A percentile compares a stretch with the other conserved stretches of the same genome.
These are phyloP conservation scores for Eutrigla gurnardus DNA, from an alignment of 2,797 vertebrate species.

Conservation along the genomic window DNA sequence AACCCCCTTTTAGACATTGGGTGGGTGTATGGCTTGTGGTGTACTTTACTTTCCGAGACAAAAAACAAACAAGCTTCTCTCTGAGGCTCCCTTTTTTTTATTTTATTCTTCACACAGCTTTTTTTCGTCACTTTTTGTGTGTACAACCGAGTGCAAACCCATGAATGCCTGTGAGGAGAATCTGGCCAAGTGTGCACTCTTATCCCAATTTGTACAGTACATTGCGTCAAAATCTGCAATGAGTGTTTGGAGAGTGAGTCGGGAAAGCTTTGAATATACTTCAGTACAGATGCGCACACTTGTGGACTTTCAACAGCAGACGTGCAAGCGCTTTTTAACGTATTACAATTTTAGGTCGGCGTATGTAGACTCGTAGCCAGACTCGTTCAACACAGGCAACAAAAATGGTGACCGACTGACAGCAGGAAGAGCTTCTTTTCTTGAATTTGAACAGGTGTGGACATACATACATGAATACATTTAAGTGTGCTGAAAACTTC, in stretches of 20 bases:
- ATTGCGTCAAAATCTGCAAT: neutral
- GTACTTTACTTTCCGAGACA: neutral
- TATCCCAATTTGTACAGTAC: neutral
- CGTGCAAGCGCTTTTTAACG: neutral
- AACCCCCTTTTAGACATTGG: neutral
- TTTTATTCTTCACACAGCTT: neutral
- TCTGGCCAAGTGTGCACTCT: neutral
- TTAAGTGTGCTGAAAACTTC: neutral
- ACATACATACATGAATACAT: neutral
- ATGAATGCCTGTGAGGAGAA: neutral
- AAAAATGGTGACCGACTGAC: no score
- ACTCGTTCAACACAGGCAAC: no score
- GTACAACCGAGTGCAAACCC: neutral
- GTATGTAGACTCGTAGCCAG: neutral
- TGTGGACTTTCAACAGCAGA: neutral
- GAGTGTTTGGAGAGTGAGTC: neutral
- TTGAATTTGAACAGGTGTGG: no score
- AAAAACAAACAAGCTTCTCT: neutral
- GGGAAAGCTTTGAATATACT: neutral
- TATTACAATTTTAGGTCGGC: neutral
- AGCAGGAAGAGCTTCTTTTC: no score
- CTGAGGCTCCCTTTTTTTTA: neutral
- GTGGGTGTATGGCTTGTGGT: neutral
- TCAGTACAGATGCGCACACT: neutral
- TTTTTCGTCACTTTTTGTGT: constrained; percentile 6